A percentile compares a stretch with the other conserved stretches of the same genome.
These are phyloP conservation scores for Plagodis pulveraria DNA, from an alignment of 2,888 invertebrate species.

Conservation along the genomic window DNA sequence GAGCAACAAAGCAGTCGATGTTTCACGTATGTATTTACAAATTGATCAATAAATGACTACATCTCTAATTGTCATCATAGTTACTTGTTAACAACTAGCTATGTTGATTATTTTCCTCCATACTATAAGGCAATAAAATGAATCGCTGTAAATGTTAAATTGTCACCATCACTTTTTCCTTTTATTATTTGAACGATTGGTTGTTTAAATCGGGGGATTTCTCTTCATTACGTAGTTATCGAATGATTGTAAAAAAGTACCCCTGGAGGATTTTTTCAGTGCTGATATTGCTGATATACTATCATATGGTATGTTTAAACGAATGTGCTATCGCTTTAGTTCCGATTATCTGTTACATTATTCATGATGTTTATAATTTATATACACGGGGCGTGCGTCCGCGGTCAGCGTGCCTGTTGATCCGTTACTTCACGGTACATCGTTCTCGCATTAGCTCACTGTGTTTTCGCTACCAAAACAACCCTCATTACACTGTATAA, in stretches of 20 bases:
- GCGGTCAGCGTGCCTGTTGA: constrained; percentile 31
- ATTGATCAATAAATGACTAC: not conserved
- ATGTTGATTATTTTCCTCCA: too few relatives aligned
- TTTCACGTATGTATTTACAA: not conserved
- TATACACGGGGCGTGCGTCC: constrained; percentile 25
- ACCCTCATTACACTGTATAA: constrained; percentile 9
- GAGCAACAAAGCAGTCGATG: not conserved
- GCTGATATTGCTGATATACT: constrained; percentile 1
- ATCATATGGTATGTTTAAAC: constrained; percentile 24
- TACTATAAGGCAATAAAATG: too few relatives aligned
- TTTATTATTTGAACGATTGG: too few relatives aligned
- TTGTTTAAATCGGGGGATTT: too few relatives aligned
- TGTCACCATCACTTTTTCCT: too few relatives aligned
- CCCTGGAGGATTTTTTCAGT: not conserved
- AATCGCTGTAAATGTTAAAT: too few relatives aligned
- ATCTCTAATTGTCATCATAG: not conserved
- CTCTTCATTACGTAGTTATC: too few relatives aligned
- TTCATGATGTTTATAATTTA: constrained; percentile 34
- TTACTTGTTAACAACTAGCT: too few relatives aligned
- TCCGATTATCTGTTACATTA: constrained; percentile 36
- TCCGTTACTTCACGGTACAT: constrained; percentile 41
- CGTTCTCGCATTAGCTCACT: constrained; percentile 41
- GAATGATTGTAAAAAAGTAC: too few relatives aligned
- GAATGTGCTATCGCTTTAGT: constrained; percentile 17
- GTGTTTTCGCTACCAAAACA: constrained; percentile 41